Evolutionary conservation across 2,113 vertebrate species (phyloP).

Genomic region (Cephalopterus ornatus): DNA sequence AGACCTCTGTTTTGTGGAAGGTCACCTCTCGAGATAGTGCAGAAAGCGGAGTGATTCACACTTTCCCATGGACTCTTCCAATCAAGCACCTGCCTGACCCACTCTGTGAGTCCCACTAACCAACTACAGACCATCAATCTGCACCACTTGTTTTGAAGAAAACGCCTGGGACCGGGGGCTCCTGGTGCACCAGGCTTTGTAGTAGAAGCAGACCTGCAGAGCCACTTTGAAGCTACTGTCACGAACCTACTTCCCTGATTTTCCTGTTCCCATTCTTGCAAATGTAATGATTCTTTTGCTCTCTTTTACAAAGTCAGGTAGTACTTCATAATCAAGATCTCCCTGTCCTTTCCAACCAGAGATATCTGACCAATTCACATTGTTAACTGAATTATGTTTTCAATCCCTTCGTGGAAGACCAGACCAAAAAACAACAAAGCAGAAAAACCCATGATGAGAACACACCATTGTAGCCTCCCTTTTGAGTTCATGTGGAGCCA

Average conservation of each 20-base stretch:
- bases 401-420: background rate
- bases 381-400: background rate
- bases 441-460: background rate
- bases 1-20: background rate
- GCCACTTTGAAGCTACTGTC: background rate
- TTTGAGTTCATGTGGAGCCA: rapidly evolving
- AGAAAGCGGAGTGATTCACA: background rate
- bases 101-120: background rate
- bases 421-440: background rate
- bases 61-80: background rate
- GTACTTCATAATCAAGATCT: background rate
- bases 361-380: background rate
- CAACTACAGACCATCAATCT: background rate
- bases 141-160: background rate
- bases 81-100: background rate
- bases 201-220: background rate
- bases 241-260: background rate
- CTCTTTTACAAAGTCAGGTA: background rate
- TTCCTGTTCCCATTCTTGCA: background rate
- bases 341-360: background rate
- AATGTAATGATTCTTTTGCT: background rate
- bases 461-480: background rate
- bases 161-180: background rate
- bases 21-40: rapidly evolving
- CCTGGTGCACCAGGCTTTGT: background rate